Base-by-base conservation (phyloP, 2,888 invertebrate genomes). In the Elmis aenea region DNA sequence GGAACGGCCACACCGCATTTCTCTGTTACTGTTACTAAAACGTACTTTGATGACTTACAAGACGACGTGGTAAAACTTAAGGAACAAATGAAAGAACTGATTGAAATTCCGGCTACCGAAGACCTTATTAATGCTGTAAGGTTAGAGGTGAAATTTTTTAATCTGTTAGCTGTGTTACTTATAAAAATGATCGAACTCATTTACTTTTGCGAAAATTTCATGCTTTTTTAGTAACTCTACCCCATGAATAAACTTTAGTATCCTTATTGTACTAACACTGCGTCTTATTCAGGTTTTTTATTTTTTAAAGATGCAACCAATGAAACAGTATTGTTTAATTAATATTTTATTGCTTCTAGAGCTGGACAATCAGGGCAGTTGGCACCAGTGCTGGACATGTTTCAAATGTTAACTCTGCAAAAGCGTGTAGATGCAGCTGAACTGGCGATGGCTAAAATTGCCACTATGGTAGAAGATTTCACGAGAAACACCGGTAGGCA, bases 371-470 rank as follows among this genome's bases (percentile, higher is more conserved):
- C 16, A 15, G 14, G 10, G 11, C n/a, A 26, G 3, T 33, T 26
- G 16, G 20, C 62, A 1, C 71, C 74, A 0, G 64, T 77, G 0
- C 68, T 74, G 8, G 81, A 81, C 38, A 76, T 82, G 74, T 81
- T 80, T 74, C 78, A 78, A 42, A 71, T 75, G 10, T 61, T 82
- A 34, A 78, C 75, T 46, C 68, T 82, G 1, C 72, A 74, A 1
- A 80, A 82, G 44, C 70, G 83, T 18, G 58, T 83, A 39, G 81
- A 82, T 26, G 79, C 78, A 0, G 71, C 73, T 3, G 83, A 83
- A 54, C 63, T 68, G 20, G 77, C 75, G 11, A 73, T 83, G 28
- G 64, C 68, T 10, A 81, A 80, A 58, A 60, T 81, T n/a, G 75
- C 76, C 29, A 73, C 73, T 0, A 66, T 80, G 45, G 64, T 80